phyloP scores from a whole-genome alignment of 92 coral and sea anemone genomes.

The Virgularia gustaviana region DNA sequence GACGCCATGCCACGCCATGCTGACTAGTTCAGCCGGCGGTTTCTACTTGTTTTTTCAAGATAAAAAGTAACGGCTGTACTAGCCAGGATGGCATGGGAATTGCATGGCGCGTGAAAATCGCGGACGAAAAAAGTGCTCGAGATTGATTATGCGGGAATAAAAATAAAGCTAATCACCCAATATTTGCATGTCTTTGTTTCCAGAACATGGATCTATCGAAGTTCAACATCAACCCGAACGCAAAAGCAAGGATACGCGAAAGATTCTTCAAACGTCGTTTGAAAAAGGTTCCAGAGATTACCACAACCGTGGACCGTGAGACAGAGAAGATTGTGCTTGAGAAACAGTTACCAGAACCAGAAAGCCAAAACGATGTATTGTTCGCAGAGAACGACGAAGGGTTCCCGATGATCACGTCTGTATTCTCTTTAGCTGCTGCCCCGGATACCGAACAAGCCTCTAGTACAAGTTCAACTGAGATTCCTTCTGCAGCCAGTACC shows the following conservation, averaged over 20 bases:
- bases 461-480: neutral
- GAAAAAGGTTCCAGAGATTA: neutral
- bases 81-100: too few relatives aligned
- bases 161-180: too few relatives aligned
- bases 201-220: constrained; percentile 24
- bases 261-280: constrained; percentile 11
- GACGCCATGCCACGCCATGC: too few relatives aligned
- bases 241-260: constrained; percentile 24
- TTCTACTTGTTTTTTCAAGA: too few relatives aligned
- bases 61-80: too few relatives aligned
- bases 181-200: neutral
- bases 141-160: too few relatives aligned
- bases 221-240: constrained; percentile 21
- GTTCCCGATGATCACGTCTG: constrained; percentile 31
- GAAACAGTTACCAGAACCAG: neutral
- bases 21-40: too few relatives aligned
- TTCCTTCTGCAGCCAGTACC: neutral
- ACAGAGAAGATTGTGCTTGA: neutral
- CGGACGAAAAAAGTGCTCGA: too few relatives aligned
- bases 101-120: too few relatives aligned
- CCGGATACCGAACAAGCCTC: neutral
- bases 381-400: constrained; percentile 10
- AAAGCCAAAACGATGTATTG: constrained; percentile 5
- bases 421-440: constrained; percentile 17
- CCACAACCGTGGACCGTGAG: neutral